phyloP scores from a whole-genome alignment of 2,888 invertebrate genomes.

The Nomada lathburiana region DNA sequence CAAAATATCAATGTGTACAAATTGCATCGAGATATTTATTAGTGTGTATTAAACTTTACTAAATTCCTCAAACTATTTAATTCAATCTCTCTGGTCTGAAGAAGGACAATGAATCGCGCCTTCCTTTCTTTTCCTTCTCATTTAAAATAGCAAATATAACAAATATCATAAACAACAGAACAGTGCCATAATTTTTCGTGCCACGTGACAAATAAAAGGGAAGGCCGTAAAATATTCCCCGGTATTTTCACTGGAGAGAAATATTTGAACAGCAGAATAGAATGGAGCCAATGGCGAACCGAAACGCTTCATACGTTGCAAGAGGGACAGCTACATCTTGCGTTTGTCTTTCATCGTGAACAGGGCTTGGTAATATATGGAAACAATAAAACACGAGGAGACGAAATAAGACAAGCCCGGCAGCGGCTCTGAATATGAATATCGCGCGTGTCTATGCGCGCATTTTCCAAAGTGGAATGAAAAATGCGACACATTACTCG shows the following conservation, averaged over 20 bases:
- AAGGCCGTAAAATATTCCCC: no score
- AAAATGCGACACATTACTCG: conserved; percentile 58
- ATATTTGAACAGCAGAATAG: neutral
- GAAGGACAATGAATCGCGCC: no score
- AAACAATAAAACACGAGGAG: conserved; percentile 53
- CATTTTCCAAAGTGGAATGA: conserved; percentile 56
- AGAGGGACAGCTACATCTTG: conserved; percentile 10
- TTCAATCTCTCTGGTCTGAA: no score
- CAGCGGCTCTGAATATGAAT: conserved; percentile 50
- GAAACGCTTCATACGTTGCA: neutral
- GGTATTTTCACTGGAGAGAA: neutral
- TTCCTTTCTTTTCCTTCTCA: no score
- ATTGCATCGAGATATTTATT: no score
- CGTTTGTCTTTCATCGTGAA: conserved; percentile 53
- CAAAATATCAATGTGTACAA: no score
- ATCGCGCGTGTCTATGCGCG: conserved; percentile 48
- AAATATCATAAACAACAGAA: no score
- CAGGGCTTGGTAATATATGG: conserved; percentile 47
- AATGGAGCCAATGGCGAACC: conserved; percentile 18
- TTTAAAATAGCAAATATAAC: no score
- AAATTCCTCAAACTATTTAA: no score
- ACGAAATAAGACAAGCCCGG: conserved; percentile 55
- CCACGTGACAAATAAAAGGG: no score
- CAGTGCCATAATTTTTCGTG: no score
- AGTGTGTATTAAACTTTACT: no score